A percentile compares a stretch with the other conserved stretches of the same genome.
Conservation (phyloP, 2,113 vertebrate species). For the Bostrychus sinensis region DNA sequence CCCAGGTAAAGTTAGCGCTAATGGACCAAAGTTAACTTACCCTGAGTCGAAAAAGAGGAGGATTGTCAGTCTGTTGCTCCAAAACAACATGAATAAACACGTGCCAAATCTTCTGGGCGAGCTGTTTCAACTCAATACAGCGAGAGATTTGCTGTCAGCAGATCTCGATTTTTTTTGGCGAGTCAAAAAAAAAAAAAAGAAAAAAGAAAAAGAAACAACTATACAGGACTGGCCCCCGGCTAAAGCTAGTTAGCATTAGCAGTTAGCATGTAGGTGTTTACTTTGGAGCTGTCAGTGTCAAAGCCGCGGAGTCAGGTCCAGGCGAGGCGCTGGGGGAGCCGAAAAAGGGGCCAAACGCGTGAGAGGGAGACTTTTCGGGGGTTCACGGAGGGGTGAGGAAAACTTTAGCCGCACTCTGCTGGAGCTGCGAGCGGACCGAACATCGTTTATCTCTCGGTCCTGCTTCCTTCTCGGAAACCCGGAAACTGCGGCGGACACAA, state of each 20-base stretch:
- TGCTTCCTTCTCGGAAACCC: slow-evolving; percentile 64
- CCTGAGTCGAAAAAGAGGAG: slow-evolving; percentile 28
- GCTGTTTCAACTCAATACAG: neutral
- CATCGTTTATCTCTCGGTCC: slow-evolving; percentile 50
- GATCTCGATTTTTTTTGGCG: slow-evolving; percentile 28
- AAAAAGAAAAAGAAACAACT: too few relatives aligned
- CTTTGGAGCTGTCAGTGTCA: slow-evolving; percentile 68
- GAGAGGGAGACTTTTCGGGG: neutral
- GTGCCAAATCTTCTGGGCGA: slow-evolving; percentile 19
- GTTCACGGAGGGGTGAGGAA: neutral
- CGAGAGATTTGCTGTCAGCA: slow-evolving; percentile 21
- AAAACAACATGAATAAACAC: slow-evolving; percentile 68
- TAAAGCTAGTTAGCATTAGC: slow-evolving; percentile 47
- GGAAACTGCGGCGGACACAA: slow-evolving; percentile 73
- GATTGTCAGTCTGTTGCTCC: slow-evolving; percentile 22
- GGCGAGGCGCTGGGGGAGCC: neutral
- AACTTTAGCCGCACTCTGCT: slow-evolving; percentile 56
- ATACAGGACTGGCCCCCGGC: slow-evolving; percentile 46
- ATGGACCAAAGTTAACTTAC: slow-evolving; percentile 45
- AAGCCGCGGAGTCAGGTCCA: neutral
- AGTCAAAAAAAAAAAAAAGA: neutral
- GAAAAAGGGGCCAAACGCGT: neutral
- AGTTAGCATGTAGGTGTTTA: slow-evolving; percentile 64
- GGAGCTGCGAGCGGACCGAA: slow-evolving; percentile 46
- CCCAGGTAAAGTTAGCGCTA: slow-evolving; percentile 42